Evolutionary conservation across 2,888 invertebrate genomes (phyloP).

Genomic region (Lathronympha strigana): DNA sequence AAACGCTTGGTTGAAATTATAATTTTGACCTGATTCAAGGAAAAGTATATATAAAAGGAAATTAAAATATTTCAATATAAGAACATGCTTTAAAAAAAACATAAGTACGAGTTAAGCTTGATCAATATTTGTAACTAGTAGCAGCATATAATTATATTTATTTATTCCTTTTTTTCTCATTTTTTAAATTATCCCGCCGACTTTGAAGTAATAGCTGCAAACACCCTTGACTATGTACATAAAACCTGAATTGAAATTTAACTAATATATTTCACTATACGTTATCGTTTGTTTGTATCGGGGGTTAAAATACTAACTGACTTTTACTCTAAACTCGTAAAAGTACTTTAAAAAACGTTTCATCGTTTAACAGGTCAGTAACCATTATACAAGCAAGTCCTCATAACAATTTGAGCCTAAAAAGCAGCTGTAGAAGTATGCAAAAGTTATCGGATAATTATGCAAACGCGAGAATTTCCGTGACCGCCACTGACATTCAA

Average conservation of each 20-base stretch:
- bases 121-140: no score
- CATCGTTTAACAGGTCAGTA: conserved; percentile 31
- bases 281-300: not conserved
- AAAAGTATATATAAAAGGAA: no score
- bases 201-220: no score
- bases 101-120: no score
- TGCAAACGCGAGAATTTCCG: conserved; percentile 57
- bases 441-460: conserved; percentile 64
- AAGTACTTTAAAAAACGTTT: conserved; percentile 22
- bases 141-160: no score
- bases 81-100: no score
- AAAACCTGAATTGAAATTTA: no score
- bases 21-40: no score
- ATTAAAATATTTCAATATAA: no score
- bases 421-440: conserved; percentile 60
- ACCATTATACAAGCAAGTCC: conserved; percentile 25
- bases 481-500: conserved; percentile 60
- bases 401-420: conserved; percentile 47
- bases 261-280: not conserved
- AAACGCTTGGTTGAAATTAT: no score
- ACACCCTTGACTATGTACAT: not conserved
- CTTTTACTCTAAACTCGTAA: not conserved
- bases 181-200: no score
- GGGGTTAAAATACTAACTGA: not conserved
- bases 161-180: no score